Evolutionary conservation across 2,888 invertebrate genomes (phyloP), one percentile per base, ranked within the genome.

Genomic region (Mesoligia furuncula): DNA sequence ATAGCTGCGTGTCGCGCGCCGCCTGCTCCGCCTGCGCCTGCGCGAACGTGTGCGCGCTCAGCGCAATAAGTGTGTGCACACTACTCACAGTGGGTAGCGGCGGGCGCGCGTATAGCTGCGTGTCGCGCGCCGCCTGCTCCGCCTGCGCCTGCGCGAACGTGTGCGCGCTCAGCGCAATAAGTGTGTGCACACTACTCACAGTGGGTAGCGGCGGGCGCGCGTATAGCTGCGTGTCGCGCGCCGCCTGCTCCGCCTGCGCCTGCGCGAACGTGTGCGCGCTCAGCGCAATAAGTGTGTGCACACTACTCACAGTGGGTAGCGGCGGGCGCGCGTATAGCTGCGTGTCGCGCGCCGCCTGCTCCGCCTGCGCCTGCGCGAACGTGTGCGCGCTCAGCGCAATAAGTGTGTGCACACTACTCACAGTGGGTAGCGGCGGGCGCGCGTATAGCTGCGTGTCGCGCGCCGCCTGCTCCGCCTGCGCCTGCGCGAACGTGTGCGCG

Each of bases 391-490:
- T n/a, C n/a, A n/a, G n/a, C n/a, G n/a, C n/a, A 59, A n/a, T 27
- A 15, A 7, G n/a, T 27, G 7, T 57, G 3, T 27, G 59, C 9
- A 17, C 13, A 13, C 11, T 1, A 69, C 97, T 97, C 92, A 98
- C 98, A 76, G 98, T 98, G 81, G 98, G 98, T 88, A 98, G 94
- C 48, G 98, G 98, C 79, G 98, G 98, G 51, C 98, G 83, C 0
- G 96, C 94, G 80, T 95, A 96, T 11, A 95, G 93, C 6, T 83
- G 75, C 0, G 54, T 81, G n/a, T 90, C 90, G 6, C 31, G 84
- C 79, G n/a, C 79, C 77, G 83, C 85, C 78, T 93, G 45, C 45
- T 3, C 15, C 15, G 51, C 85, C 0, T 5, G 68, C n/a, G 78
- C 79, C 0, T 15, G 62, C 71, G 84, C 62, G 91, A 95, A 96